Base-by-base conservation (phyloP, 2,113 vertebrate genomes). In the Pholis gunnellus region DNA sequence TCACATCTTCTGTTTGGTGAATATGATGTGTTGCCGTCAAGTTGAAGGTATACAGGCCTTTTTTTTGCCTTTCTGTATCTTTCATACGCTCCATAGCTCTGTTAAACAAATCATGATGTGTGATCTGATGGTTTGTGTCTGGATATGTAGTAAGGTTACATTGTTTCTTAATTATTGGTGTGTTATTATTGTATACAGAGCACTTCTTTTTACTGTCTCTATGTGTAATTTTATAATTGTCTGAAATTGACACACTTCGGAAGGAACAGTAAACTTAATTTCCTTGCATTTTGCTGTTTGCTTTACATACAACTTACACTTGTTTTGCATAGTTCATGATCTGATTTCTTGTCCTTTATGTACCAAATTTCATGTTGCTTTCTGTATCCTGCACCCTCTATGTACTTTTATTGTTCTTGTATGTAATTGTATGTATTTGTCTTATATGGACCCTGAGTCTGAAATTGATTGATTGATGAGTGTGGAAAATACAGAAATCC, bases 101-200 rank as follows among this genome's bases (percentile, higher is more conserved):
- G 22, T 74, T 48, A 52, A 40, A 64, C 40, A 20, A 61, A 61
- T 69, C 27, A 68, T 44, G 25, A 78, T 44, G 31, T 59, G 9
- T 60, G 17, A 31, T 14, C 2, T 70, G 9, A 60, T 48, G 6
- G n/a, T 11, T 76, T 17, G n/a, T 17, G 20, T 46, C 17, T 54
- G 2, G 31, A 6, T 44, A 14, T 44, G 44, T 46, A 18, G 6
- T 46, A 14, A 40, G 9, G 10, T 60, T 8, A 52, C 3, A 52
- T 40, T 29, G n/a, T 27, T 44, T 17, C 1, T 15, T 38, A 9
- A 31, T 40, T 13, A 34, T 40, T 2, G 2, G 6, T 65, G 63
- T 64, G 9, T 34, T 52, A 34, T 66, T 46, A 2, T 65, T 34
- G 17, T 38, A 44, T 34, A 50, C 64, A 44, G 11, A 38, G 9